These are phyloP conservation scores for Congeria kusceri DNA, from an alignment of 2,888 invertebrate genomes.

Conservation along the genomic window DNA sequence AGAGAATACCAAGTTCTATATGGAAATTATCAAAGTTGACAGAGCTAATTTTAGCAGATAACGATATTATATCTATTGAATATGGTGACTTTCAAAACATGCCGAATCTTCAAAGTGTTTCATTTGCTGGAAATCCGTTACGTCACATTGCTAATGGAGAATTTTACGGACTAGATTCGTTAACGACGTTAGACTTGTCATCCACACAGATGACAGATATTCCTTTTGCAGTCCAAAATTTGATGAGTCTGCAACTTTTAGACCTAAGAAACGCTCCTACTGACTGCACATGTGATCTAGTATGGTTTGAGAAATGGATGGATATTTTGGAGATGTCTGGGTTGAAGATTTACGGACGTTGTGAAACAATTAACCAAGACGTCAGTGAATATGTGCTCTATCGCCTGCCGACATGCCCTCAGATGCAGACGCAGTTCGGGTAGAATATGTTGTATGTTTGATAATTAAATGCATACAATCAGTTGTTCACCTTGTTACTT, in stretches of 20 bases:
- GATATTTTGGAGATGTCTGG: not conserved
- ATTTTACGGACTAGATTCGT: constrained; percentile 27
- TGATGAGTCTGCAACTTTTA: not conserved
- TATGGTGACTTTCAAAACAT: constrained; percentile 54
- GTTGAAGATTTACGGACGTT: constrained; percentile 29
- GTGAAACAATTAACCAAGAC: constrained; percentile 31
- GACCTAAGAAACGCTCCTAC: no score
- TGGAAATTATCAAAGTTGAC: constrained; percentile 33
- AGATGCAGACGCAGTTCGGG: no score
- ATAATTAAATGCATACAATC: not conserved
- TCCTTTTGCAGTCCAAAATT: constrained; percentile 52
- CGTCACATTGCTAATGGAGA: constrained; percentile 52
- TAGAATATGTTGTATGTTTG: not conserved
- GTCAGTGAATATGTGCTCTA: constrained; percentile 37
- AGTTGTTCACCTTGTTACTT: not conserved
- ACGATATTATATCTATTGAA: constrained; percentile 61
- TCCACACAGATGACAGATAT: constrained; percentile 41
- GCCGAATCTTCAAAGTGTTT: constrained; percentile 32
- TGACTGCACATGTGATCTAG: constrained; percentile 1
- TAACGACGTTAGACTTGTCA: constrained; percentile 52
- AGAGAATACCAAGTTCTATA: constrained; percentile 56
- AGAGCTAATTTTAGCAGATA: constrained; percentile 55
- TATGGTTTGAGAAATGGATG: not conserved
- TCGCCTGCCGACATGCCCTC: constrained; percentile 25
- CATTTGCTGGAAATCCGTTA: constrained; percentile 56